Evolutionary conservation across 2,113 vertebrate genomes (phyloP).

Genomic region (Nothocercus nigrocapillus): DNA sequence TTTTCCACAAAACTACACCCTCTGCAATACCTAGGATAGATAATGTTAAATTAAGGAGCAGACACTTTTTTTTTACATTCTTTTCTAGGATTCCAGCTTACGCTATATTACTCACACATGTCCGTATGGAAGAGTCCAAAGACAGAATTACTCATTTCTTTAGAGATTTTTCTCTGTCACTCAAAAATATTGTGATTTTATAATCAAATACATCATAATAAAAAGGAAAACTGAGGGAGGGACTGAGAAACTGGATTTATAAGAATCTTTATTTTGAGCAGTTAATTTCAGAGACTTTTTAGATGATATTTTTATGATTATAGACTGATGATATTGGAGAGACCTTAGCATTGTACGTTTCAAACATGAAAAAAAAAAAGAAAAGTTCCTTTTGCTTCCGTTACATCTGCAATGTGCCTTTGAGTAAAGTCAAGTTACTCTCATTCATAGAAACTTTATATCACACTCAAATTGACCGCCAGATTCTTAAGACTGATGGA

Average conservation of each 20-base stretch:
- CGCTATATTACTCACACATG: not conserved
- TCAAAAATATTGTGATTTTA: not conserved
- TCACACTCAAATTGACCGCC: not conserved
- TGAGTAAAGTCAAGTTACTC: not conserved
- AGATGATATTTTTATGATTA: not conserved
- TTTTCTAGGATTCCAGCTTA: not conserved
- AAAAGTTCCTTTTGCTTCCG: not conserved
- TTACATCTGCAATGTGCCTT: not conserved
- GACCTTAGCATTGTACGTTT: not conserved
- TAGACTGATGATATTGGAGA: not conserved
- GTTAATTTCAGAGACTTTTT: not conserved
- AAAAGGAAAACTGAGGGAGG: not conserved
- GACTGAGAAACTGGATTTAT: not conserved
- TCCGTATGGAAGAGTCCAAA: not conserved
- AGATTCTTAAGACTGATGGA: not conserved
- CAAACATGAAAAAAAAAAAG: not conserved
- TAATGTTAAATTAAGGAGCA: not conserved
- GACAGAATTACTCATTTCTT: not conserved
- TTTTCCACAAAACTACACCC: not conserved
- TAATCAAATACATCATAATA: not conserved
- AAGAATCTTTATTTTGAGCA: not conserved
- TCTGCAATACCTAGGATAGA: not conserved
- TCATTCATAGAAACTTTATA: not conserved
- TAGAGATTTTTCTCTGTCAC: not conserved
- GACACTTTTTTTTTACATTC: not conserved